Evolutionary conservation across 2,113 vertebrate species (phyloP).

Genomic region (Cichladusa arquata): DNA sequence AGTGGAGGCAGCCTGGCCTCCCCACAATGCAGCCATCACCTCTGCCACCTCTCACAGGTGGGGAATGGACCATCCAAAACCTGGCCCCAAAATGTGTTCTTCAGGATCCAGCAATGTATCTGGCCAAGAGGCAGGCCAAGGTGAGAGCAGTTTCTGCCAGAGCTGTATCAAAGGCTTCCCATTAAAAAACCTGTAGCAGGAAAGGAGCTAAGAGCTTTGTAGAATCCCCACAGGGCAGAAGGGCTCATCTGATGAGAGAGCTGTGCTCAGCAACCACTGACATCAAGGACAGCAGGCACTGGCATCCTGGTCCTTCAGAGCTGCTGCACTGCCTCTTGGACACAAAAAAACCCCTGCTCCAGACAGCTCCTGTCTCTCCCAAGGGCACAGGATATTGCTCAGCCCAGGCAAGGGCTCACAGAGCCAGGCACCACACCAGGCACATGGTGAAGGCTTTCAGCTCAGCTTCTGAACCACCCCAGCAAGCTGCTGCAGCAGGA

Average conservation of each 20-base stretch:
- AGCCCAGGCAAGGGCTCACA: neutral
- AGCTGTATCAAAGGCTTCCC: neutral
- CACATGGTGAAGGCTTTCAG: neutral
- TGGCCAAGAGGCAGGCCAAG: neutral
- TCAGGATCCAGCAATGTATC: neutral
- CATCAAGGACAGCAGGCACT: neutral
- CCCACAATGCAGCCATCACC: neutral
- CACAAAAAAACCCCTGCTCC: neutral
- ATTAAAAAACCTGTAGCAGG: neutral
- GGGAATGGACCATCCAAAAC: neutral
- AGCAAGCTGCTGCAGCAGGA: neutral
- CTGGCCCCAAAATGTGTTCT: neutral
- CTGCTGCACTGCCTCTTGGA: neutral
- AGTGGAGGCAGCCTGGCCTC: neutral
- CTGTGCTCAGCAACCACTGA: neutral
- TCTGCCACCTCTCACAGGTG: neutral
- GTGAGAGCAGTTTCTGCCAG: neutral
- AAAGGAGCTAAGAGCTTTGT: neutral
- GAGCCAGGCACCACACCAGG: neutral
- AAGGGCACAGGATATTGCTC: neutral
- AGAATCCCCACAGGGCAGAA: neutral
- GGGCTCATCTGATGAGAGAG: neutral
- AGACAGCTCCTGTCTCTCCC: neutral
- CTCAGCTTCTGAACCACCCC: neutral
- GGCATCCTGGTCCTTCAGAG: neutral